These are phyloP conservation scores for Hypena proboscidalis DNA, from an alignment of 2,888 invertebrate genomes.

Conservation along the genomic window DNA sequence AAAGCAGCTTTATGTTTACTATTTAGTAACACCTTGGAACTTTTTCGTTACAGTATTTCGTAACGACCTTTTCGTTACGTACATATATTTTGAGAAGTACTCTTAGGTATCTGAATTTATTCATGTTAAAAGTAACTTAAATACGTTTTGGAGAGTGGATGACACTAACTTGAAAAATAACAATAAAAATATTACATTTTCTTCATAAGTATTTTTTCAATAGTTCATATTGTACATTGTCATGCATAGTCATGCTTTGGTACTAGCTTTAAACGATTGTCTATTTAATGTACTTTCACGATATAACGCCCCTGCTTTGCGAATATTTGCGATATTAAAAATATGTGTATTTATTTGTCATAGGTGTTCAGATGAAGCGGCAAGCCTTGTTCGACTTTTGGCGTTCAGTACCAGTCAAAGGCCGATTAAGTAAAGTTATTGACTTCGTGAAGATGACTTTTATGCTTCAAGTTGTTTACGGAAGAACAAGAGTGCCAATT, in stretches of 20 bases:
- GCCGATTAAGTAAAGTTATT: conserved; percentile 14
- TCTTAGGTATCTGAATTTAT: not conserved
- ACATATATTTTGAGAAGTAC: too few species aligned
- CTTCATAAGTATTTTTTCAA: not conserved
- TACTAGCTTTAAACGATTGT: conserved; percentile 1
- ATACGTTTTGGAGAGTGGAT: not conserved
- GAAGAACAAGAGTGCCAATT: conserved; percentile 5
- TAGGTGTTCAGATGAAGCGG: conserved; percentile 15
- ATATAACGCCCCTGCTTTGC: not conserved
- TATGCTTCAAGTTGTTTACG: conserved; percentile 2
- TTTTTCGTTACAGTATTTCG: too few species aligned
- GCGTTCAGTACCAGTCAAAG: conserved; percentile 15
- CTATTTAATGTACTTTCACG: not conserved
- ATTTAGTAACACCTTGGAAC: too few species aligned
- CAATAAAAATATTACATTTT: not conserved
- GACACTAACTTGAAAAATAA: not conserved
- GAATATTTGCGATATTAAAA: not conserved
- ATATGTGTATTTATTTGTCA: conserved; percentile 7
- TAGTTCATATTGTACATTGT: not conserved
- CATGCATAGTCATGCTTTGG: not conserved
- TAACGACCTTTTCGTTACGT: too few species aligned
- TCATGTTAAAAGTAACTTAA: not conserved
- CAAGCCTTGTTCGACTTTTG: conserved; percentile 11
- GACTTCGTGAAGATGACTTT: conserved; percentile 10
- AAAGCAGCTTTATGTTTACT: too few species aligned